Conservation (phyloP, 2,888 invertebrate genomes). For the Seira sanloemensis region DNA sequence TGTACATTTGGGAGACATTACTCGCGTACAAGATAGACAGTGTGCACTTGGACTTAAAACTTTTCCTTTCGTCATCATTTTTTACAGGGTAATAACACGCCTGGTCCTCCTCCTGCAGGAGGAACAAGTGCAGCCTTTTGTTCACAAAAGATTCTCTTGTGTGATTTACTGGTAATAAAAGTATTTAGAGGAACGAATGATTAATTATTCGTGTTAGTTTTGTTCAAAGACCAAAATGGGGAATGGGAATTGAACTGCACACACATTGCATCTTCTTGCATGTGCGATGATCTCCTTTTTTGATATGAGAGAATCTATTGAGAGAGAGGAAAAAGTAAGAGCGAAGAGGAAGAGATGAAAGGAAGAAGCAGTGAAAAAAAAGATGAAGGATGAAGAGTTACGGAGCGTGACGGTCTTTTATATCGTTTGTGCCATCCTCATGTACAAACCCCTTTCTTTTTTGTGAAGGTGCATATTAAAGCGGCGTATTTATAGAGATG, state of each 20-base stretch:
- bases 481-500: too few relatives aligned
- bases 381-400: not conserved
- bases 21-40: too few relatives aligned
- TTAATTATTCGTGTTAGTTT: conserved; percentile 38
- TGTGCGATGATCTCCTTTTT: not conserved
- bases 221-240: conserved; percentile 23
- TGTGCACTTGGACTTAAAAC: not conserved
- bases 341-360: not conserved
- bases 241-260: conserved; percentile 20
- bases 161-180: not conserved
- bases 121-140: not conserved
- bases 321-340: not conserved
- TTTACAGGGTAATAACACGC: not conserved
- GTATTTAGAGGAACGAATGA: conserved; percentile 18
- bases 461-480: not conserved
- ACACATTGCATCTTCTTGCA: conserved; percentile 19
- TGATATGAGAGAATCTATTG: not conserved
- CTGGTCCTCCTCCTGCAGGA: too few relatives aligned
- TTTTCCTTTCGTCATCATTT: too few relatives aligned
- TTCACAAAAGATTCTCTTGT: not conserved
- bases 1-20: too few relatives aligned
- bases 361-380: not conserved
- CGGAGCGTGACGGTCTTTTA: conserved; percentile 28
- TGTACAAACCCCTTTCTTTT: not conserved
- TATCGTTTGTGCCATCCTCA: not conserved